These are phyloP conservation scores for Colaptes auratus DNA, from an alignment of 2,113 vertebrate genomes.

Conservation along the genomic window DNA sequence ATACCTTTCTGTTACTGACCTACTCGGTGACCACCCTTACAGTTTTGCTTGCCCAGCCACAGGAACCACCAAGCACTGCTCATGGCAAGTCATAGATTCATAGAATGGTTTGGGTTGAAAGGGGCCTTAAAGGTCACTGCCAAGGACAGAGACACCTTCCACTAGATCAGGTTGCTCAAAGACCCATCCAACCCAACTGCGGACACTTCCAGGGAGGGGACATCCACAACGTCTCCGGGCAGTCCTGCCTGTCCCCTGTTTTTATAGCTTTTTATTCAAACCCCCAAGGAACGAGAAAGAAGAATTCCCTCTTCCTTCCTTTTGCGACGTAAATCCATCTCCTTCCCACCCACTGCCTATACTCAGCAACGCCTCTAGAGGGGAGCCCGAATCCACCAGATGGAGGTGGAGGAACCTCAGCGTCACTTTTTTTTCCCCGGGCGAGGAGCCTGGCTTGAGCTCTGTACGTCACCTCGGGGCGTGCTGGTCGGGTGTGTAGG, in stretches of 20 bases:
- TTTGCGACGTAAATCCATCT: accelerated
- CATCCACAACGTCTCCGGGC: neutral
- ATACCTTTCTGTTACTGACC: neutral
- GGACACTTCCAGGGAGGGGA: neutral
- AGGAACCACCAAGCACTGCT: neutral
- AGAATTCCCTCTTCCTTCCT: neutral
- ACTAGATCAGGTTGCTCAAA: neutral
- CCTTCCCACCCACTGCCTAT: neutral
- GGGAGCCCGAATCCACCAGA: neutral
- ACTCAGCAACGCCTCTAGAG: constrained; percentile 33
- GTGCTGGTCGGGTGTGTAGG: neutral
- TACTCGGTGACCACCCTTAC: neutral
- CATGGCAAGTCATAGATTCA: neutral
- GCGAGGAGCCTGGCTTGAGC: neutral
- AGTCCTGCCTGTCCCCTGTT: neutral
- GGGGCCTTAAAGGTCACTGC: neutral
- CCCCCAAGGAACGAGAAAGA: neutral
- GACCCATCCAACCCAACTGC: neutral
- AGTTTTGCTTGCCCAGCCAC: neutral
- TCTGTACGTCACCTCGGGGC: accelerated
- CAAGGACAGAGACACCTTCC: neutral
- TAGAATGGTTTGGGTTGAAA: neutral
- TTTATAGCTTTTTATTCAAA: neutral
- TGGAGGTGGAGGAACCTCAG: neutral
- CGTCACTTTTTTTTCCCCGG: accelerated